Conservation (phyloP, 1,140 invertebrate species). For the Latrodectus geometricus region DNA sequence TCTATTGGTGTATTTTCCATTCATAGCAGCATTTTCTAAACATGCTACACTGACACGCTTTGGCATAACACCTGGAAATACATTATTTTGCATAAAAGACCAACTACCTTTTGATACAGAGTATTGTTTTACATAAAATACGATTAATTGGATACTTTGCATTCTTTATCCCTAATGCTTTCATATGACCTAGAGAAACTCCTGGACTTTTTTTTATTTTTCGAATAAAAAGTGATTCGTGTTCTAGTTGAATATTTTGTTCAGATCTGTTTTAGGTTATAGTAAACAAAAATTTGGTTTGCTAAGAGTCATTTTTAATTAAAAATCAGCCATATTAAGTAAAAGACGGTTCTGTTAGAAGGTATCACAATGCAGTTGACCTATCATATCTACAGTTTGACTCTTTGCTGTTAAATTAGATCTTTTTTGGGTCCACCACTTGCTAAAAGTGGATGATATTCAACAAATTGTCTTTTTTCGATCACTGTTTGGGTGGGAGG, state of each 20-base stretch:
- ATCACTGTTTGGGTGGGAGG: not conserved
- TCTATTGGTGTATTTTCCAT: no score
- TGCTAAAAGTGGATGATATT: not conserved
- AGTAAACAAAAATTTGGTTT: conserved; percentile 16
- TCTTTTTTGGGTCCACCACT: no score
- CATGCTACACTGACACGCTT: no score
- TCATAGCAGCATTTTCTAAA: no score
- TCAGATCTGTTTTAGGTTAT: not conserved
- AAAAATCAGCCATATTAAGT: conserved; percentile 5
- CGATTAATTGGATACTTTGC: no score
- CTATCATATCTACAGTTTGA: conserved; percentile 20
- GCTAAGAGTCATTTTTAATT: not conserved
- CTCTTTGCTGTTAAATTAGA: not conserved
- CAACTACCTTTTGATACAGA: no score
- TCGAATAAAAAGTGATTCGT: conserved; percentile 12
- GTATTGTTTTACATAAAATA: no score
- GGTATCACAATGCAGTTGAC: not conserved
- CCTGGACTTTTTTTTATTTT: conserved; percentile 29
- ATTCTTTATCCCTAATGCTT: no score
- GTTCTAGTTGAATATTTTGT: conserved; percentile 21
- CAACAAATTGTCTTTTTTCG: not conserved
- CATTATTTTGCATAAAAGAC: no score
- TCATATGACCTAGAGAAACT: not conserved
- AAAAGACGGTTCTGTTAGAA: conserved; percentile 11
- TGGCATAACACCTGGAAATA: no score